Conservation (phyloP, 1,140 invertebrate species). For the Drosophila melanogaster region Release_6_plus_ISO1_MT NT_033777.3:31537501-31538000, state of each 20-base stretch:
- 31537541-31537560: conserved; percentile 26
- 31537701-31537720: conserved; percentile 55
- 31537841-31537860: conserved; percentile 54
- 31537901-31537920: conserved; percentile 54
- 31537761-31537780: conserved; percentile 66
- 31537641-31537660: conserved; percentile 2
- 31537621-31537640: conserved; percentile 34
- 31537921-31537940: conserved; percentile 82
- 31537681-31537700: conserved; percentile 59
- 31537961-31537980: conserved; percentile 35
- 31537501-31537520: background rate
- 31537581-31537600: conserved; percentile 21
- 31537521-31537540: conserved; percentile 14
- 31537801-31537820: conserved; percentile 78
- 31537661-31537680: conserved; percentile 25
- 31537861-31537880: conserved; percentile 45
- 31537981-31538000: conserved; percentile 73
- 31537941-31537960: conserved; percentile 76
- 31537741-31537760: conserved; percentile 81
- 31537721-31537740: conserved; percentile 64
- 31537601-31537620: conserved; percentile 3
- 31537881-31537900: conserved; percentile 36
- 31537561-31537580: conserved; percentile 10
- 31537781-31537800: conserved; percentile 47
- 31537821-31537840: conserved; percentile 23